Evolutionary conservation across 2,888 invertebrate genomes (phyloP), one percentile per base, ranked within the genome.

Genomic region (Drosophila cognata): DNA sequence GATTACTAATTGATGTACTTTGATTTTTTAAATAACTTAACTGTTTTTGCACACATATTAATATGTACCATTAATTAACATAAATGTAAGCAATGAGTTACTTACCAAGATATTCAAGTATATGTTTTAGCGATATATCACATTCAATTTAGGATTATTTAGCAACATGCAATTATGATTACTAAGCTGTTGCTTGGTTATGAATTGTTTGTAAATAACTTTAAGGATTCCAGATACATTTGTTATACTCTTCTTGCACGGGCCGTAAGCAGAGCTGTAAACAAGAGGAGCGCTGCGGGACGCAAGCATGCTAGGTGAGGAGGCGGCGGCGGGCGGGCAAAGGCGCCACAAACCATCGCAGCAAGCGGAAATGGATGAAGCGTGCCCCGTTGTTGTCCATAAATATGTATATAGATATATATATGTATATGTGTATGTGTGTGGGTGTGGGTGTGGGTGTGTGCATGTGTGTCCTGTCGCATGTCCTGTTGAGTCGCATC

Each of bases 351-450:
- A 79, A 63, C 75, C 80, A 66, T 66, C 70, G 66, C 62, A 79
- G 77, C 66, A 43, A 53, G 71, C 76, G 76, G 76, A 78, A 62
- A 76, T 67, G 80, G 80, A 75, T 77, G 70, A 75, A 56, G 28
- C 61, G 53, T 56, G 59, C 48, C 36, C 62, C 48, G 65, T 50
- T 48, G 38, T 7, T 25, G 13, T 41, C 33, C 29, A 57, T 25
- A 16, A n/a, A 52, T 60, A 38, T 31, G 33, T 58, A 52, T 46
- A 43, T n/a, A 11, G 5, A n/a, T n/a, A 8, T 25, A n/a, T 8
- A 18, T 46, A 6, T 33, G 13, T 21, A 10, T 61, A 25, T 28
- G 13, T 29, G 11, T 48, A 10, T n/a, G 10, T 18, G n/a, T 31
- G 58, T 50, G n/a, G 46, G 25, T 48, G 31, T 16, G 29, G 21